Conservation (phyloP, 2,888 invertebrate genomes). For the Drosophila anomalata region DNA sequence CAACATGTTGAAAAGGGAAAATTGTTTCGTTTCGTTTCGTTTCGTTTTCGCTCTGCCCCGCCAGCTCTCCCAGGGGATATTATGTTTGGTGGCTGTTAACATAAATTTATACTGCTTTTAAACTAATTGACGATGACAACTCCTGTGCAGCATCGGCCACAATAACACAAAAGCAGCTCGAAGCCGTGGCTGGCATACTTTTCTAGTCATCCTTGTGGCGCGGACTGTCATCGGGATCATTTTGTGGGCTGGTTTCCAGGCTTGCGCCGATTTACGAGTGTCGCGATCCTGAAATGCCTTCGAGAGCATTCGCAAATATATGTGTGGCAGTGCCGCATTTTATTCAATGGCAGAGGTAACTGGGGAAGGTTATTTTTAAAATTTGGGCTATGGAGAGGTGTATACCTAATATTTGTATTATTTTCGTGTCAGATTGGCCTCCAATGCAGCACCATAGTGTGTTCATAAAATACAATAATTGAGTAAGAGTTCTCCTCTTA, state of each 20-base stretch:
- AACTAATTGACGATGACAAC: slow-evolving; percentile 75
- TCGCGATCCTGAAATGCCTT: slow-evolving; percentile 36
- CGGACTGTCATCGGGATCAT: slow-evolving; percentile 38
- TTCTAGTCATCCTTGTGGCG: slow-evolving; percentile 29
- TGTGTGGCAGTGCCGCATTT: slow-evolving; percentile 35
- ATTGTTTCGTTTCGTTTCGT: slow-evolving; percentile 53
- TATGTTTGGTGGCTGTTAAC: slow-evolving; percentile 66
- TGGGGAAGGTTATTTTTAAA: not conserved
- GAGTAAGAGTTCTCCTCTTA: not conserved
- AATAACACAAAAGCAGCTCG: slow-evolving; percentile 26
- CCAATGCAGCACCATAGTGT: no score
- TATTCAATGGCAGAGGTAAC: slow-evolving; percentile 16
- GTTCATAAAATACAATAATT: no score
- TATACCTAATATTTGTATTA: not conserved
- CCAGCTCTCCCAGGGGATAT: slow-evolving; percentile 51
- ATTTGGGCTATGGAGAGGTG: not conserved
- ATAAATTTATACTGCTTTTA: slow-evolving; percentile 72
- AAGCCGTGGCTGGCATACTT: slow-evolving; percentile 53
- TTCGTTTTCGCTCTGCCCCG: slow-evolving; percentile 38
- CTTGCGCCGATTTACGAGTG: slow-evolving; percentile 51
- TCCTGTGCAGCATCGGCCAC: slow-evolving; percentile 50
- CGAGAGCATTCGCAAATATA: slow-evolving; percentile 26
- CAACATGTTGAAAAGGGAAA: slow-evolving; percentile 60
- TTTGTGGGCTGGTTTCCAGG: slow-evolving; percentile 54
- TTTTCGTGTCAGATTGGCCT: not conserved